Percentiles rank a stretch among this genome's conserved stretches.
phyloP scores from a whole-genome alignment of 2,888 invertebrate genomes.

The Iselma pallidipennis region DNA sequence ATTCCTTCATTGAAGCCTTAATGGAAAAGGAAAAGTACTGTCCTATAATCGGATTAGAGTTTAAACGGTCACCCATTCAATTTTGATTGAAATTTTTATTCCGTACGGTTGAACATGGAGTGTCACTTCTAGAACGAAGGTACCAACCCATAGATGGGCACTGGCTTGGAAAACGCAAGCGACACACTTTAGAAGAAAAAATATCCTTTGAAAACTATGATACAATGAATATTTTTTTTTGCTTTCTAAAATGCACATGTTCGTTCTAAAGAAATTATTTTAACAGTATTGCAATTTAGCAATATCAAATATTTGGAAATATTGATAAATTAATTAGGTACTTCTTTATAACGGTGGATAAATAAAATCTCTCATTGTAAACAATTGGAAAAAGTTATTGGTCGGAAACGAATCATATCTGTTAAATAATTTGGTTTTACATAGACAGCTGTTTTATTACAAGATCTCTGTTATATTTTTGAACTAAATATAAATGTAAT shows the following conservation, averaged over 20 bases:
- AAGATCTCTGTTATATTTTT: neutral
- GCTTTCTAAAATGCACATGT: no score
- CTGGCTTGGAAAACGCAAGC: conserved; percentile 21
- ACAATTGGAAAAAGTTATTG: neutral
- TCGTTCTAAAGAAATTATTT: no score
- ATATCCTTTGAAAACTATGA: neutral
- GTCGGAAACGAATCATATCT: neutral
- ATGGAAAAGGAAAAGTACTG: conserved; percentile 3
- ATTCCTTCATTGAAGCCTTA: conserved; percentile 6
- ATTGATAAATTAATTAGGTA: no score
- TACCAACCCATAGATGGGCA: conserved; percentile 14
- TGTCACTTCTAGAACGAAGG: conserved; percentile 32
- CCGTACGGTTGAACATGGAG: conserved; percentile 41
- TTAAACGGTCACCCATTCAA: conserved; percentile 30
- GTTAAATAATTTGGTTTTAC: neutral
- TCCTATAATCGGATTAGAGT: conserved; percentile 39
- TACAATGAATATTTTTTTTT: no score
- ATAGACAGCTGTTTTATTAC: conserved; percentile 8
- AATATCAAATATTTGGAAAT: no score
- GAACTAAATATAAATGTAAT: no score
- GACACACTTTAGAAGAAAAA: conserved; percentile 16
- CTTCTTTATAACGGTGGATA: no score
- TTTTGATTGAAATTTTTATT: conserved; percentile 38
- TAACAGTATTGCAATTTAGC: no score
- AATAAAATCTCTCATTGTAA: no score